Evolutionary conservation across 2,797 vertebrate species (phyloP).

Genomic region (Cirrhinus molitorella): DNA sequence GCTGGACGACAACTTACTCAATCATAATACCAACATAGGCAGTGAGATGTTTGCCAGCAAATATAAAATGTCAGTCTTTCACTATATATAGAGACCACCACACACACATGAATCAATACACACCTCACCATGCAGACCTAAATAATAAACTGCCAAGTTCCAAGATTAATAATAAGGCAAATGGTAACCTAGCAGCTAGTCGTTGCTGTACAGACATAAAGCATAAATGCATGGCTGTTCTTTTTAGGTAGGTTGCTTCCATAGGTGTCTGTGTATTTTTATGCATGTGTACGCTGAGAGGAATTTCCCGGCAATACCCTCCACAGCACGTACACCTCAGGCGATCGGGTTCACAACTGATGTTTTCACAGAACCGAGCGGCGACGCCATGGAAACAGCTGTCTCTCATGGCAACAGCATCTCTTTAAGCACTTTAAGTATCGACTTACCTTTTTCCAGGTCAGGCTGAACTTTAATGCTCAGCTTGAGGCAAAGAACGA

Average conservation of each 20-base stretch:
- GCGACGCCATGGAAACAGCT: conserved; percentile 56
- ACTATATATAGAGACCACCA: neutral
- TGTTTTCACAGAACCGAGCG: conserved; percentile 40
- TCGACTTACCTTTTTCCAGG: conserved; percentile 46
- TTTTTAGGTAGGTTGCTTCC: too few relatives aligned
- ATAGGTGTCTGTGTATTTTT: conserved; percentile 7
- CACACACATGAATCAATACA: neutral
- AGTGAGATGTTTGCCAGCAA: conserved; percentile 44
- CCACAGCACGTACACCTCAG: neutral
- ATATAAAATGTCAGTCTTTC: conserved; percentile 34
- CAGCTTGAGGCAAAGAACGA: neutral
- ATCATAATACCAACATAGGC: neutral
- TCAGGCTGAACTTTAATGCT: conserved; percentile 19
- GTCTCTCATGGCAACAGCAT: conserved; percentile 58
- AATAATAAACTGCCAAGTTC: neutral
- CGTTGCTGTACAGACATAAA: neutral
- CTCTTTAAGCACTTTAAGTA: conserved; percentile 32
- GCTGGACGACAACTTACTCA: neutral
- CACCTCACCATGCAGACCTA: neutral
- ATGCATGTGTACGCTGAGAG: neutral
- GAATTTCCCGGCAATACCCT: conserved; percentile 13
- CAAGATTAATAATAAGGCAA: neutral
- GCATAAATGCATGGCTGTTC: neutral
- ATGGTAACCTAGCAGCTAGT: neutral
- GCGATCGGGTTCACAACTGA: neutral